These are phyloP conservation scores for Dryadula phaetusa DNA, from an alignment of 2,888 invertebrate species.

Conservation along the genomic window DNA sequence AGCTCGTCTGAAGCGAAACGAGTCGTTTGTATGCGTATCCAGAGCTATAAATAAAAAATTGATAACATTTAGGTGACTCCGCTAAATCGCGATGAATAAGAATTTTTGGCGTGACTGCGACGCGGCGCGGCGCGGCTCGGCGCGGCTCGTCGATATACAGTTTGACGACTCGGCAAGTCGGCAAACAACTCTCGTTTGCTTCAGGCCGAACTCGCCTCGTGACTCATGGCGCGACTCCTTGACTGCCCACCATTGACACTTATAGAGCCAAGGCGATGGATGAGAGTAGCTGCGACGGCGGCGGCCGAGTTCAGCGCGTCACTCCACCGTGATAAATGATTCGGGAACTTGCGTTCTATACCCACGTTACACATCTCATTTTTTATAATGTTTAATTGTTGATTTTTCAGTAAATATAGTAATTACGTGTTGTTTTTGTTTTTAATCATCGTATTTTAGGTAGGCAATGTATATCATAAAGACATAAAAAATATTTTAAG, in stretches of 20 bases:
- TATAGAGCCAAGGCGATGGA: constrained; percentile 37
- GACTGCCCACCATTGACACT: constrained; percentile 38
- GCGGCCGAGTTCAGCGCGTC: constrained; percentile 19
- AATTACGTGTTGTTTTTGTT: too few species aligned
- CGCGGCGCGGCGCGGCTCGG: constrained; percentile 2
- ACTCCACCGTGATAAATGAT: constrained; percentile 24
- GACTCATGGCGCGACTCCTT: constrained; percentile 32
- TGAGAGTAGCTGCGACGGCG: constrained; percentile 31
- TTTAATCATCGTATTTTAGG: not conserved
- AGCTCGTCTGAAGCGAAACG: constrained; percentile 21
- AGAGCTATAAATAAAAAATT: constrained; percentile 29
- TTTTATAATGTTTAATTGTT: not conserved
- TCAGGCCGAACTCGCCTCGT: constrained; percentile 22
- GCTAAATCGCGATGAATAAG: constrained; percentile 18
- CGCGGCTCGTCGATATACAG: constrained; percentile 2
- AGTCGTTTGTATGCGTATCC: constrained; percentile 27
- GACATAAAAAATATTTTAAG: not conserved
- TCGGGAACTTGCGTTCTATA: not conserved
- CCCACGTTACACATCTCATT: constrained; percentile 3
- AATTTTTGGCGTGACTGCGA: constrained; percentile 18
- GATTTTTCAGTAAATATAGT: not conserved
- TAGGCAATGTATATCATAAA: not conserved
- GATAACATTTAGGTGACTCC: constrained; percentile 26
- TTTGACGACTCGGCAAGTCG: constrained; percentile 17
- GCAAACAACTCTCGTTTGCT: constrained; percentile 26